These are phyloP conservation scores for Belonocnema kinseyi DNA, from an alignment of 1,140 invertebrate genomes.

Conservation along the genomic window DNA sequence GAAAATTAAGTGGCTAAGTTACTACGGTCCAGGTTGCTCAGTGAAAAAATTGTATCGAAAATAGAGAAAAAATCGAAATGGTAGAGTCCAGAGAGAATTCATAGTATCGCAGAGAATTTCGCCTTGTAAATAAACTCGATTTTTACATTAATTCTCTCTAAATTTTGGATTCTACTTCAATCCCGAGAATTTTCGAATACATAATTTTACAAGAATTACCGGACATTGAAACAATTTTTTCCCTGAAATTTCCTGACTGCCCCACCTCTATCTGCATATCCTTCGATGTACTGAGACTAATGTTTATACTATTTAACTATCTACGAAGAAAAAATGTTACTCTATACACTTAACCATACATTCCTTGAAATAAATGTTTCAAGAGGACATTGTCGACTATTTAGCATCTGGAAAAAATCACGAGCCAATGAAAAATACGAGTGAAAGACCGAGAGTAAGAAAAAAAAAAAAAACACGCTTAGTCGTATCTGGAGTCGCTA, in stretches of 20 bases:
- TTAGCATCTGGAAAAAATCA: background rate
- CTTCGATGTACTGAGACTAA: constrained; percentile 68
- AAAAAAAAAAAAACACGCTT: constrained; percentile 47
- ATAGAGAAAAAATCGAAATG: background rate
- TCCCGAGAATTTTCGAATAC: too few relatives aligned
- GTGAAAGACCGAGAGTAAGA: constrained; percentile 40
- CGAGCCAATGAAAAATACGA: constrained; percentile 41
- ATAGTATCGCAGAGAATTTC: background rate
- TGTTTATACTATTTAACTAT: constrained; percentile 68
- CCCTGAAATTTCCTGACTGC: background rate
- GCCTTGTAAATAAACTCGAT: constrained; percentile 13
- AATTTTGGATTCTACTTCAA: background rate
- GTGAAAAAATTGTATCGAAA: background rate
- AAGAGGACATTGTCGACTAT: constrained; percentile 12
- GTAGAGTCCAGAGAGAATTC: background rate
- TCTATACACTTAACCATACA: constrained; percentile 52
- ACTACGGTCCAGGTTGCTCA: background rate
- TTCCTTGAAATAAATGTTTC: constrained; percentile 43
- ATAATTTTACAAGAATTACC: too few relatives aligned
- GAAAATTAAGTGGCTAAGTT: constrained; percentile 1
- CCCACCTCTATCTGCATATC: constrained; percentile 67
- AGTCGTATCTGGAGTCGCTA: constrained; percentile 62
- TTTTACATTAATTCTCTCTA: background rate
- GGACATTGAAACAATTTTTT: background rate
- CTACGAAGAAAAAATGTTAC: constrained; percentile 62